phyloP scores from a whole-genome alignment of 2,113 vertebrate species.

The Mustelus asterias region DNA sequence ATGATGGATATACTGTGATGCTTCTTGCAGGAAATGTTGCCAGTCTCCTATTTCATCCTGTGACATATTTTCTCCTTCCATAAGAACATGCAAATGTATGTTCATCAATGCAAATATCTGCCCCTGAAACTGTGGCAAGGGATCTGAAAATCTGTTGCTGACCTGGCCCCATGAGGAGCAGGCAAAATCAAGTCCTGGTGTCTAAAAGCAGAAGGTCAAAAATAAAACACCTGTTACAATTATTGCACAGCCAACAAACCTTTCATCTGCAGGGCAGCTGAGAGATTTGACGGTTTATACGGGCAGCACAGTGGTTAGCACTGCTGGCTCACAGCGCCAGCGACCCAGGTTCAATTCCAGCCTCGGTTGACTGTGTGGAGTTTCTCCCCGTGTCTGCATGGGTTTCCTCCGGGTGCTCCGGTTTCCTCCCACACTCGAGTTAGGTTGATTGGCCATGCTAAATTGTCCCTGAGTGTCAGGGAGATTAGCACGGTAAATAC shows the following conservation, averaged over 20 bases:
- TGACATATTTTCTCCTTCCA: neutral
- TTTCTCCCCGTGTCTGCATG: too few relatives aligned
- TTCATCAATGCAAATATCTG: neutral
- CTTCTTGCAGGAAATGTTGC: neutral
- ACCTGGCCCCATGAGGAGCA: neutral
- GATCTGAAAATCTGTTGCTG: neutral
- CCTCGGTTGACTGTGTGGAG: too few relatives aligned
- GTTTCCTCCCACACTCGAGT: too few relatives aligned
- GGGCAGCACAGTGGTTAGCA: too few relatives aligned
- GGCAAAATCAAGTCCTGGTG: neutral
- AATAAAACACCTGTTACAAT: neutral
- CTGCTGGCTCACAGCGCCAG: too few relatives aligned
- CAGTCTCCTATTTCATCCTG: neutral
- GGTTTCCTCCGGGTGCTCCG: too few relatives aligned
- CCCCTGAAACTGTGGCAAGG: neutral
- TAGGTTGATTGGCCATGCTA: too few relatives aligned
- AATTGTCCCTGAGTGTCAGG: too few relatives aligned
- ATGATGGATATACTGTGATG: neutral
- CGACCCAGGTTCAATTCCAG: too few relatives aligned
- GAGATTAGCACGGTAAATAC: too few relatives aligned
- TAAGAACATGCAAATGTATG: neutral
- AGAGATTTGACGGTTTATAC: neutral
- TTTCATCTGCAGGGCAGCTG: neutral
- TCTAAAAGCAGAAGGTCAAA: neutral
- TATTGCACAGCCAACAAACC: neutral